Evolutionary conservation across 2,888 invertebrate genomes (phyloP), one percentile per base, ranked within the genome.

Genomic region (Leptinotarsa tumamoca): DNA sequence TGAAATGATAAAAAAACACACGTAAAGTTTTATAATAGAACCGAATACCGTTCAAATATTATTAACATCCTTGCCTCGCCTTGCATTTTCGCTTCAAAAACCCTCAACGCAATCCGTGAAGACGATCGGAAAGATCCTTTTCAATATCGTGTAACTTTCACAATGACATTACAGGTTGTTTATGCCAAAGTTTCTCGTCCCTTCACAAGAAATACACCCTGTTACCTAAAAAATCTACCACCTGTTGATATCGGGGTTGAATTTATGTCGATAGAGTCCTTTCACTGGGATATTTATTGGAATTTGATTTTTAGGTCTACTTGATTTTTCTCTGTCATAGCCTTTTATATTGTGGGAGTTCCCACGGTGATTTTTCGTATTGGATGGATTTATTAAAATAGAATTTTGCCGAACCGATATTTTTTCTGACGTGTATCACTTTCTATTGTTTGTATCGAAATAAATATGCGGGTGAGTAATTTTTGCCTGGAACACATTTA

Each of bases 201-300:
- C 71, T 75, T 73, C 68, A 66, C 71, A 66, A 67, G 72, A 75
- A 73, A 79, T 74, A 69, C 74, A 74, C 75, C 75, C 78, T 78
- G 78, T 79, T 80, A 81, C 80, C 82, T 80, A 82, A 82, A 79
- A 43, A 80, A 79, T 81, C 77, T 79, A 82, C 82, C 83, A 83
- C 83, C 83, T 83, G 83, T 83, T 83, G 83, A 79, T 80, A 79
- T 78, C 68, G 27, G 67, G 77, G 63, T 66, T 68, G 63, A 78
- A 82, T 81, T 82, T 83, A 82, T 82, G 80, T 81, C 82, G 82
- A 82, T 82, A 73, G 82, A 77, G 78, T 81, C 83, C 80, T 81
- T 83, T 82, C 81, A 79, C 63, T 56, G 76, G 80, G 79, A 80
- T 82, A 83, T 83, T 83, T 83, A 83, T 83, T 77, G 81, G 82